phyloP scores from a whole-genome alignment of 2,888 invertebrate genomes.

The Drosophila birchii region DNA sequence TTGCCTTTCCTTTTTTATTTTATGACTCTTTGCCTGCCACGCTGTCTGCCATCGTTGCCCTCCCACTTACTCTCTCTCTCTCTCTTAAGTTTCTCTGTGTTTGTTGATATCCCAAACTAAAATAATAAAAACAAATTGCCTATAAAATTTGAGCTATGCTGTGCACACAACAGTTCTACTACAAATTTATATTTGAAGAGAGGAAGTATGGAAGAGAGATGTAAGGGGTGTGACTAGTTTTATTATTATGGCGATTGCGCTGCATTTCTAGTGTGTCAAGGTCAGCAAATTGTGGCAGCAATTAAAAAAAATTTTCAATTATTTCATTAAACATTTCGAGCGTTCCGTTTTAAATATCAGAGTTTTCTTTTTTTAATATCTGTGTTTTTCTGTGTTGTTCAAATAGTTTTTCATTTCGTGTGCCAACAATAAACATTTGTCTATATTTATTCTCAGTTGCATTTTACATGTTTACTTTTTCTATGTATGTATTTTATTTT shows the following conservation, averaged over 20 bases:
- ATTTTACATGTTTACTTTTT: constrained; percentile 23
- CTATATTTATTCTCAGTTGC: constrained; percentile 6
- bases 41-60: constrained; percentile 46
- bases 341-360: not conserved
- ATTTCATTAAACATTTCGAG: constrained; percentile 4
- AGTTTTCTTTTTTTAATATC: not conserved
- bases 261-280: constrained; percentile 42
- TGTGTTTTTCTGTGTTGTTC: not conserved
- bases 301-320: constrained; percentile 38
- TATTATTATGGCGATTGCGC: constrained; percentile 24
- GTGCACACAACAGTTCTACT: constrained; percentile 1
- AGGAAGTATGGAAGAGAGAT: not conserved
- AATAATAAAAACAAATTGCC: constrained; percentile 38
- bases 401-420: not conserved
- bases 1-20: constrained; percentile 29
- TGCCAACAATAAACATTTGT: not conserved
- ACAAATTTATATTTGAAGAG: constrained; percentile 1
- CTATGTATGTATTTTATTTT: constrained; percentile 14
- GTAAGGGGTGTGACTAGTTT: constrained; percentile 14
- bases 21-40: constrained; percentile 32
- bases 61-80: not conserved
- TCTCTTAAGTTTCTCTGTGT: not conserved
- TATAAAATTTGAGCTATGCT: constrained; percentile 21
- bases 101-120: constrained; percentile 32
- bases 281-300: constrained; percentile 32